phyloP scores from a whole-genome alignment of 2,113 vertebrate species.

The Oxygymnocypris stewartii region DNA sequence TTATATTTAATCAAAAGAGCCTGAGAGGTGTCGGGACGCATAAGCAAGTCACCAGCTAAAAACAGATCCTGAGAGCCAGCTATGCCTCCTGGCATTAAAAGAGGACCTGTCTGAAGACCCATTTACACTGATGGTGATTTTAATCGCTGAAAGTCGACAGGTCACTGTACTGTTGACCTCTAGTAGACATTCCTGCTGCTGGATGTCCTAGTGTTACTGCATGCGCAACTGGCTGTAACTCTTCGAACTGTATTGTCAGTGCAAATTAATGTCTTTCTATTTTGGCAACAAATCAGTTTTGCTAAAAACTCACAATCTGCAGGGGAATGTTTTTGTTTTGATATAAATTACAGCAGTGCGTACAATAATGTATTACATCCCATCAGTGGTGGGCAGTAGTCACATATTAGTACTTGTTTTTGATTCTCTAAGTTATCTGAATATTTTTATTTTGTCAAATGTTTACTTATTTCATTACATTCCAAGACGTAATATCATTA shows the following conservation, averaged over 20 bases:
- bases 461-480: too few species aligned
- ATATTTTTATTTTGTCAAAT: not conserved
- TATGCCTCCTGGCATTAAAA: constrained; percentile 5
- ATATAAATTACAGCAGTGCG: not conserved
- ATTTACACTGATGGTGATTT: not conserved
- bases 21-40: not conserved
- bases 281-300: not conserved
- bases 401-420: too few species aligned
- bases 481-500: too few species aligned
- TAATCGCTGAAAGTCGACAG: not conserved
- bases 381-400: too few species aligned
- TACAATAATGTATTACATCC: not conserved
- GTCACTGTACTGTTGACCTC: not conserved
- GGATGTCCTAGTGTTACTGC: not conserved
- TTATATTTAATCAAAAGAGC: constrained; percentile 10
- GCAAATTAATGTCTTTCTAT: not conserved
- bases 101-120: not conserved
- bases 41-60: not conserved
- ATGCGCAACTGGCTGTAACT: not conserved
- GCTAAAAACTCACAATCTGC: not conserved
- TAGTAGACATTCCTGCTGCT: not conserved
- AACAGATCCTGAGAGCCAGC: not conserved
- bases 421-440: too few species aligned
- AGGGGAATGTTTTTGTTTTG: not conserved
- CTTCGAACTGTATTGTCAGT: not conserved